Conservation (phyloP, 2,888 invertebrate species). For the Erebia ligea region DNA sequence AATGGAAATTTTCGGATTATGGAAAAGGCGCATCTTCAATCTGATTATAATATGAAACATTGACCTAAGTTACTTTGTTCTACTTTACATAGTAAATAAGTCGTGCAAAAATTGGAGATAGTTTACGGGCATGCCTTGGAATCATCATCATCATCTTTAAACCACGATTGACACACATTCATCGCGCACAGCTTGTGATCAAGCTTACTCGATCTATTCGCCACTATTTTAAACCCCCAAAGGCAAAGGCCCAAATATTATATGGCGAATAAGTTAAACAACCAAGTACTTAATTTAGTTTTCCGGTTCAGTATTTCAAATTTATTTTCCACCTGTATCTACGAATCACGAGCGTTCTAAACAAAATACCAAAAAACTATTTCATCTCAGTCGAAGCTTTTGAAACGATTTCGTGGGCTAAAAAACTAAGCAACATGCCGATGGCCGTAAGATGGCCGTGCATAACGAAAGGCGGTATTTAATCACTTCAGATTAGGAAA, state of each 20-base stretch:
- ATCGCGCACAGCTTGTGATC: too few species aligned
- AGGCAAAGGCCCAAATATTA: neutral
- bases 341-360: neutral
- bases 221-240: neutral
- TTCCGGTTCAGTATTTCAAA: neutral
- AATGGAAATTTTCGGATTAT: too few species aligned
- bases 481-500: slow-evolving; percentile 36
- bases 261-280: neutral
- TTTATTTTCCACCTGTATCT: slow-evolving; percentile 4
- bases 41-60: too few species aligned
- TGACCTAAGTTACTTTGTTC: too few species aligned
- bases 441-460: slow-evolving; percentile 30
- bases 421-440: slow-evolving; percentile 21
- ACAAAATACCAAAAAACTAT: slow-evolving; percentile 17
- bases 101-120: too few species aligned
- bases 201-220: neutral
- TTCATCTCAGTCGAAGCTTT: slow-evolving; percentile 8
- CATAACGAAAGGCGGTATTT: slow-evolving; percentile 37
- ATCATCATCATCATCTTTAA: too few species aligned
- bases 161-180: too few species aligned
- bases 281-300: slow-evolving; percentile 5
- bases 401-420: slow-evolving; percentile 16
- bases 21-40: too few species aligned
- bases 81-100: too few species aligned
- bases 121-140: too few species aligned